These are phyloP conservation scores for Netelia virgata DNA, from an alignment of 2,888 invertebrate species.

Conservation along the genomic window DNA sequence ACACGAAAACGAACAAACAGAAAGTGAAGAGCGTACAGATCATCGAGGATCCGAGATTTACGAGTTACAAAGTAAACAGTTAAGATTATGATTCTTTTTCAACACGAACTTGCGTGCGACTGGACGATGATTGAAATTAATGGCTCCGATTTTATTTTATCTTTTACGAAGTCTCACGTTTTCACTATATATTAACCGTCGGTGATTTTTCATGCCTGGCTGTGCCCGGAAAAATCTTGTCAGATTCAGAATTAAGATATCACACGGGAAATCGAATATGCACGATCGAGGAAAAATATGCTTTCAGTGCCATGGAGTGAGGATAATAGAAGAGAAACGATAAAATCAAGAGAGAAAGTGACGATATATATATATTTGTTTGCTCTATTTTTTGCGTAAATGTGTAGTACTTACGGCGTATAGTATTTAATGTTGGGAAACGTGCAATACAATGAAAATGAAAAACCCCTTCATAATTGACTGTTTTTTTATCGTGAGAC, in stretches of 20 bases:
- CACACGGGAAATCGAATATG: slow-evolving; percentile 32
- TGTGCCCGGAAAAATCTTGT: slow-evolving; percentile 12
- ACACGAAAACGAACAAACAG: slow-evolving; percentile 64
- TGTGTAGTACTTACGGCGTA: slow-evolving; percentile 38
- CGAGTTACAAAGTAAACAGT: slow-evolving; percentile 71
- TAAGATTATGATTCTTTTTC: slow-evolving; percentile 23
- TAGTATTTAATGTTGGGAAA: slow-evolving; percentile 70
- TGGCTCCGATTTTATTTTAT: not conserved
- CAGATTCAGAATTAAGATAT: slow-evolving; percentile 22
- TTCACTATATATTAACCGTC: not conserved
- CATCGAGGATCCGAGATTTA: slow-evolving; percentile 78
- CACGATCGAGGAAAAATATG: slow-evolving; percentile 35
- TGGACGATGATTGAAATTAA: not conserved
- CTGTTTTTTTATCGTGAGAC: slow-evolving; percentile 29
- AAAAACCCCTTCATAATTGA: slow-evolving; percentile 41
- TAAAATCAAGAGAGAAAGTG: slow-evolving; percentile 33
- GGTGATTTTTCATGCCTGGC: not conserved
- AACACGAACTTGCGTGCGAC: not conserved
- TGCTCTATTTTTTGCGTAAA: slow-evolving; percentile 24
- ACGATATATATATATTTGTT: slow-evolving; percentile 14
- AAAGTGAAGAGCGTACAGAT: slow-evolving; percentile 83
- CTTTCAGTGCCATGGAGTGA: slow-evolving; percentile 52
- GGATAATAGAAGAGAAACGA: slow-evolving; percentile 14
- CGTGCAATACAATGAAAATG: slow-evolving; percentile 69
- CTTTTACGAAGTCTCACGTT: not conserved